Base-by-base conservation (phyloP, 2,113 vertebrate species). In the Osmerus eperlanus region DNA sequence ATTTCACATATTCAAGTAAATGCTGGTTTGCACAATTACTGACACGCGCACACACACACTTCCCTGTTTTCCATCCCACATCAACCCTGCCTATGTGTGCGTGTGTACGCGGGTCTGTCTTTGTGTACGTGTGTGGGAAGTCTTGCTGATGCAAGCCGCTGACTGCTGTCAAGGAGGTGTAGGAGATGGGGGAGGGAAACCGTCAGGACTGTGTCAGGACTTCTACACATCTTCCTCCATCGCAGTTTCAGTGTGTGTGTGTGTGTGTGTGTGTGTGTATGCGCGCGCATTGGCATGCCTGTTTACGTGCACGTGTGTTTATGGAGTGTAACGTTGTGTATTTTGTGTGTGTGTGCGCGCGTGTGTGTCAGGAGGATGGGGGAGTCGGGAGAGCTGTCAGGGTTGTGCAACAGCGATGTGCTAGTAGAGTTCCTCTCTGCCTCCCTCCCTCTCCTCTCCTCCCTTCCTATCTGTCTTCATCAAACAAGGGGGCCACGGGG, bases 201-300 rank as follows among this genome's bases (percentile, higher is more conserved):
- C 68, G 79, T 77, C 77, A 77, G n/a, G 28, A 16, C 11, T 9
- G 21, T 19, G n/a, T 23, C 61, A 36, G 19, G 53, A 71, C 69
- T 69, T n/a, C 47, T 65, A 68, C 61, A 59, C 51, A 67, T 54
- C 55, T 63, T 68, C 41, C 23, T 25, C 23, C 52, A 59, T 52
- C 18, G n/a, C 19, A 63, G 14, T 41, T 29, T 16, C 23, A 18
- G 28, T 65, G 14, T 3, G 8, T 54, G 62, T 68, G 60, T 51
- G 60, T 68, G 15, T 54, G 72, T 25, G 59, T 53, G 23, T 23
- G 60, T 68, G 15, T 54, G 72, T 25, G 59, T 53, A 1, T 23
- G 23, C 23, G 60, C 3, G 23, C n/a, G 29, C 6, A 21, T 52
- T n/a, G 47, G 23, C 28, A 61, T 65, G 59, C 28, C 9, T 70